phyloP scores from a whole-genome alignment of 2,888 invertebrate species.

The Drosophila barbarae region DNA sequence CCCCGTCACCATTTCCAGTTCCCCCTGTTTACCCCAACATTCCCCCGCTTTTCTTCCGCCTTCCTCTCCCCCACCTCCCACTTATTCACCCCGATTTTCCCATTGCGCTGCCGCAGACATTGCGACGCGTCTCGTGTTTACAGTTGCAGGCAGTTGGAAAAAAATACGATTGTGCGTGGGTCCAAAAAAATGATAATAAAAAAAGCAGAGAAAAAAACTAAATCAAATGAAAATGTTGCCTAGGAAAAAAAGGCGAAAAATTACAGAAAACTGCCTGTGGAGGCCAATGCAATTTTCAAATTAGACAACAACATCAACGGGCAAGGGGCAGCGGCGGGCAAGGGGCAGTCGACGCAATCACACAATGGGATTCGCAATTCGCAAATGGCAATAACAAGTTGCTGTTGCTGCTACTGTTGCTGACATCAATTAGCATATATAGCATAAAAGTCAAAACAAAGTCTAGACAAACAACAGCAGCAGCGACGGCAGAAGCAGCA shows the following conservation, averaged over 20 bases:
- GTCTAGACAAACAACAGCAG: slow-evolving; percentile 61
- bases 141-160: slow-evolving; percentile 60
- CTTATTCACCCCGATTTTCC: slow-evolving; percentile 18
- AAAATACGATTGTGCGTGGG: slow-evolving; percentile 62
- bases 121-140: slow-evolving; percentile 69
- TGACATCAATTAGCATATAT: slow-evolving; percentile 63
- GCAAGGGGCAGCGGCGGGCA: slow-evolving; percentile 5
- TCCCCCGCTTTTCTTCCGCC: background rate
- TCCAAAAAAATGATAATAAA: slow-evolving; percentile 26
- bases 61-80: background rate
- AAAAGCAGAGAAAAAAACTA: slow-evolving; percentile 8
- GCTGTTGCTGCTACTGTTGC: slow-evolving; percentile 25
- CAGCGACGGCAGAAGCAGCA: slow-evolving; percentile 8
- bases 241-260: slow-evolving; percentile 5
- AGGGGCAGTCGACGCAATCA: slow-evolving; percentile 19
- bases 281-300: slow-evolving; percentile 68
- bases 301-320: slow-evolving; percentile 46
- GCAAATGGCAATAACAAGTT: slow-evolving; percentile 15
- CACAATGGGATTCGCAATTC: slow-evolving; percentile 36
- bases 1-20: slow-evolving; percentile 34
- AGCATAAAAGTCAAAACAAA: slow-evolving; percentile 54
- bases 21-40: background rate
- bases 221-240: slow-evolving; percentile 6
- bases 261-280: slow-evolving; percentile 33
- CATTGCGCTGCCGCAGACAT: slow-evolving; percentile 57